Evolutionary conservation across 2,113 vertebrate genomes (phyloP).

Genomic region (Syrmaticus mikado): DNA sequence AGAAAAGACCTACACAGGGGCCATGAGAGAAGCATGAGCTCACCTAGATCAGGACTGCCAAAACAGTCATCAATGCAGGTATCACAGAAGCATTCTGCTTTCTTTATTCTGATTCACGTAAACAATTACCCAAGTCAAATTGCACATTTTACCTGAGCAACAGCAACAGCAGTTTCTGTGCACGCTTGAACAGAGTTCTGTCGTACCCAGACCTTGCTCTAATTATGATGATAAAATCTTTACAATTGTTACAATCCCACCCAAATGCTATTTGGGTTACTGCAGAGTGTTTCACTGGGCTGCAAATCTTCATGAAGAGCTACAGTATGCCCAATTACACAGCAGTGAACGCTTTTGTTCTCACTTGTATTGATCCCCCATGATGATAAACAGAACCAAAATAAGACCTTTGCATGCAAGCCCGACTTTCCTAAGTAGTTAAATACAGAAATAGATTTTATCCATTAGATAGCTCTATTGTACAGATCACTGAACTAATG

Average conservation of each 20-base stretch:
- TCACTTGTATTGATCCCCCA: neutral
- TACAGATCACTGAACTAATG: neutral
- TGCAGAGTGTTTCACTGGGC: neutral
- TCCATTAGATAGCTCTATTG: neutral
- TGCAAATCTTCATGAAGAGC: slow-evolving; percentile 33
- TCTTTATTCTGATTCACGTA: slow-evolving; percentile 33
- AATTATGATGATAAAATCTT: slow-evolving; percentile 60
- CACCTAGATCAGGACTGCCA: neutral
- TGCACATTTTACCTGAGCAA: slow-evolving; percentile 25
- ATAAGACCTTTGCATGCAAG: neutral
- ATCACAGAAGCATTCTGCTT: neutral
- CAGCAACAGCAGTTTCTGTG: neutral
- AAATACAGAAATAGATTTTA: neutral
- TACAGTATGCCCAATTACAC: neutral
- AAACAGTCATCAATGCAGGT: neutral
- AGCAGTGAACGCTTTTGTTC: neutral
- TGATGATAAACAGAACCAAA: neutral
- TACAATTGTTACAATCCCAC: slow-evolving; percentile 28
- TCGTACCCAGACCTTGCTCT: slow-evolving; percentile 15
- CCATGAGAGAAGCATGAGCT: neutral
- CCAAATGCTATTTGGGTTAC: neutral
- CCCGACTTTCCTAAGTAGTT: neutral
- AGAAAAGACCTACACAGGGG: neutral
- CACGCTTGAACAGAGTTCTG: slow-evolving; percentile 12
- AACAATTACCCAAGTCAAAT: slow-evolving; percentile 27